These are phyloP conservation scores for Semotilus atromaculatus DNA, from an alignment of 2,797 vertebrate genomes.

Conservation along the genomic window DNA sequence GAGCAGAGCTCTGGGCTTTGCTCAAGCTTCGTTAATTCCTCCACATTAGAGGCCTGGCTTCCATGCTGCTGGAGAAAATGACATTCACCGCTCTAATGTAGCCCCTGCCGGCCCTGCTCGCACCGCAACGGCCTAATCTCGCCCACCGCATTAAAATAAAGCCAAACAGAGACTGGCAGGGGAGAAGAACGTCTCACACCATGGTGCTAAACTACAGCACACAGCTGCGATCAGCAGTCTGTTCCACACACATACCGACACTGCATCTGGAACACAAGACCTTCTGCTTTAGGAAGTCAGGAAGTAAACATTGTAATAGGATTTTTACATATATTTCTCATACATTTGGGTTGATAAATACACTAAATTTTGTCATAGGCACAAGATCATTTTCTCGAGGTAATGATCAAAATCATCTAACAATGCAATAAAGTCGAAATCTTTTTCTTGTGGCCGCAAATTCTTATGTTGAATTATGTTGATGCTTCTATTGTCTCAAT, in stretches of 20 bases:
- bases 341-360: background rate
- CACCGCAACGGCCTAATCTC: conserved; percentile 55
- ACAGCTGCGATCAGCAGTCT: conserved; percentile 47
- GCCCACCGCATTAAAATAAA: conserved; percentile 61
- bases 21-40: conserved; percentile 61
- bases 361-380: background rate
- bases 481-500: conserved; percentile 1
- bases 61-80: conserved; percentile 67
- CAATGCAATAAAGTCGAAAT: background rate
- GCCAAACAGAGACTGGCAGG: conserved; percentile 53
- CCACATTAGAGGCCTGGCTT: conserved; percentile 55
- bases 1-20: conserved; percentile 35
- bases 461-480: too few species aligned
- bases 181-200: conserved; percentile 52
- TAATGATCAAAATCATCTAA: background rate
- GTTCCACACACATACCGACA: conserved; percentile 27
- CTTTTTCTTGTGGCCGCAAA: background rate
- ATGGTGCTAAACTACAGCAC: conserved; percentile 59
- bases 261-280: conserved; percentile 24
- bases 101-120: conserved; percentile 64
- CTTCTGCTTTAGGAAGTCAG: conserved; percentile 17
- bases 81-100: conserved; percentile 61
- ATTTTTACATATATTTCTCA: conserved; percentile 2
- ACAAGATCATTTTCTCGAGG: background rate
- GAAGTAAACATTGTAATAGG: background rate